Evolutionary conservation across 2,888 invertebrate species (phyloP).

Genomic region (Xestia ashworthii): DNA sequence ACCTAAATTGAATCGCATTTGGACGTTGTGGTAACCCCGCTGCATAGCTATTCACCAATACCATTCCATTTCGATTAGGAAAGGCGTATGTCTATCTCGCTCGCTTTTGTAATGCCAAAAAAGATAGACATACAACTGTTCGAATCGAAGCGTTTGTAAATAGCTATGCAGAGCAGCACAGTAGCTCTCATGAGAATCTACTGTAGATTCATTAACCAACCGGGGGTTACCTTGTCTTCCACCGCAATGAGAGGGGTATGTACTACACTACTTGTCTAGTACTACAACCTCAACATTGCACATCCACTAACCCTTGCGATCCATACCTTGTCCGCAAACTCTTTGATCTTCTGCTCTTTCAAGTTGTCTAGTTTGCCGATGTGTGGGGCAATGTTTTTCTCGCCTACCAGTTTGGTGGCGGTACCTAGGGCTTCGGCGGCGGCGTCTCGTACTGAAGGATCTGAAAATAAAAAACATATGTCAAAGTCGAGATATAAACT

Average conservation of each 20-base stretch:
- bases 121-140: too few species aligned
- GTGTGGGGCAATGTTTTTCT: conserved; percentile 96
- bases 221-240: background rate
- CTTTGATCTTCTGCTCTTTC: conserved; percentile 98
- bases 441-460: conserved; percentile 97
- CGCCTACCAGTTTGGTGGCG: conserved; percentile 97
- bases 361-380: conserved; percentile 96
- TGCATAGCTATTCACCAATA: too few species aligned
- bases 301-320: conserved; percentile 47
- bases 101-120: too few species aligned
- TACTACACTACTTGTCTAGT: conserved; percentile 39
- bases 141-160: too few species aligned
- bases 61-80: too few species aligned
- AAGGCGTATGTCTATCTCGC: too few species aligned
- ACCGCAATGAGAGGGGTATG: conserved; percentile 46
- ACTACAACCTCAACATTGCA: conserved; percentile 43
- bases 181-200: too few species aligned
- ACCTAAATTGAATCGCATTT: too few species aligned
- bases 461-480: conserved; percentile 87
- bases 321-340: conserved; percentile 95
- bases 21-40: too few species aligned
- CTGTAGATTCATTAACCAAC: background rate
- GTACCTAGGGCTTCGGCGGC: conserved; percentile 98
- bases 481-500: background rate
- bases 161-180: too few species aligned